Conservation (phyloP, 2,113 vertebrate species). For the Notarius lentiginosus region DNA sequence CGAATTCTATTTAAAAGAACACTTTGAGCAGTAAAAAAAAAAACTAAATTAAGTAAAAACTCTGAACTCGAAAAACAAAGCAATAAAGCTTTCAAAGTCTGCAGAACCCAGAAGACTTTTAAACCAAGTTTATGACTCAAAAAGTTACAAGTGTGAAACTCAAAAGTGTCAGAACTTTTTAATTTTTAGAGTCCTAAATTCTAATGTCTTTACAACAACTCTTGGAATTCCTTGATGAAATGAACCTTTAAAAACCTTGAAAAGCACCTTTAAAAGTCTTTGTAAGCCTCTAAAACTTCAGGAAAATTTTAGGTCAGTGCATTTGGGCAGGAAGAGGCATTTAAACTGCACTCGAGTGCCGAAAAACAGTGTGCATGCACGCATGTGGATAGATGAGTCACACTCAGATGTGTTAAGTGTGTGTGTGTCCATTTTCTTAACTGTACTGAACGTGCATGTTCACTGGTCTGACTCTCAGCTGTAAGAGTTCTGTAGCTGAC, state of each 20-base stretch:
- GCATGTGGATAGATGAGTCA: not conserved
- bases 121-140: no score
- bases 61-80: not conserved
- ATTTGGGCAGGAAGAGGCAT: not conserved
- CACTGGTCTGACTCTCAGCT: not conserved
- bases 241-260: not conserved
- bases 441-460: not conserved
- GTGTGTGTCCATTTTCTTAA: not conserved
- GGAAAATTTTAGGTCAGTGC: not conserved
- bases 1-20: no score
- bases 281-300: not conserved
- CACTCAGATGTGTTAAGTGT: not conserved
- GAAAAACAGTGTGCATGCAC: not conserved
- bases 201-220: no score
- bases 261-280: no score
- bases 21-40: no score
- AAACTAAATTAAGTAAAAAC: no score
- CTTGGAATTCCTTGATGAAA: not conserved
- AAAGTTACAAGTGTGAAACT: no score
- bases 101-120: no score
- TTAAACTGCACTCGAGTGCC: not conserved
- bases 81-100: no score
- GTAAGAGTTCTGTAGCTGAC: constrained; percentile 6
- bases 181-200: no score
- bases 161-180: no score